A percentile compares a stretch with the other conserved stretches of the same genome.
Conservation (phyloP, 1,140 invertebrate species). For the Cyclina sinensis region DNA sequence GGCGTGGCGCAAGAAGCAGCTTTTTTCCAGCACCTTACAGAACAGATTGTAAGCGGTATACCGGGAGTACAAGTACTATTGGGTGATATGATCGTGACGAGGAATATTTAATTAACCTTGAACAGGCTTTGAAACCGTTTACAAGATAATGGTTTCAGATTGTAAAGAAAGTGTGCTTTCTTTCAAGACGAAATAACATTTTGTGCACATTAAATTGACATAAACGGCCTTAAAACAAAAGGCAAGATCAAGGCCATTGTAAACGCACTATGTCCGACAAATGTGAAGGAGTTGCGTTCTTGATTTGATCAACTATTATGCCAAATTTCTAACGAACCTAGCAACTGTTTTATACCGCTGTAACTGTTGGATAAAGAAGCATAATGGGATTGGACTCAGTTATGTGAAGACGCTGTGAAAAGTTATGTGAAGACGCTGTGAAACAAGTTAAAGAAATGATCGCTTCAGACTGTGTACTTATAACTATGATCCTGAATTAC, state of each 20-base stretch:
- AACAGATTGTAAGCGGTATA: no score
- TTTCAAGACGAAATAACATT: conserved; percentile 49
- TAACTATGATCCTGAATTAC: conserved; percentile 62
- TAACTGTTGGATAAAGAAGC: conserved; percentile 58
- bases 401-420: no score
- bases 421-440: conserved; percentile 31
- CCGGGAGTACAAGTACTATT: no score
- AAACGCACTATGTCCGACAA: conserved; percentile 47
- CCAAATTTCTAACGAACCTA: conserved; percentile 67
- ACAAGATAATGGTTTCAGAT: no score
- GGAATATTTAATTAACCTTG: no score
- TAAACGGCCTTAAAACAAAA: conserved; percentile 50
- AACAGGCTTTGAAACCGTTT: no score
- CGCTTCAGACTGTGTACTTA: conserved; percentile 31
- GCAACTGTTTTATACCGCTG: conserved; percentile 52
- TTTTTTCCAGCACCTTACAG: no score
- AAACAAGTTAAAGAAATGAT: conserved; percentile 61
- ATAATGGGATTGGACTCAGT: conserved; percentile 66
- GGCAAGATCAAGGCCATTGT: conserved; percentile 70
- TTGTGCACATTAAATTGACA: no score
- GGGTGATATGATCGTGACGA: no score
- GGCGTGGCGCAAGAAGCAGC: no score
- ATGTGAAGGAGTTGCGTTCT: conserved; percentile 65
- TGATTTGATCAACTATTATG: conserved; percentile 69
- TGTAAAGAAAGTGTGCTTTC: conserved; percentile 74